phyloP scores from a whole-genome alignment of 2,113 vertebrate genomes.

The Embiotoca jacksoni region DNA sequence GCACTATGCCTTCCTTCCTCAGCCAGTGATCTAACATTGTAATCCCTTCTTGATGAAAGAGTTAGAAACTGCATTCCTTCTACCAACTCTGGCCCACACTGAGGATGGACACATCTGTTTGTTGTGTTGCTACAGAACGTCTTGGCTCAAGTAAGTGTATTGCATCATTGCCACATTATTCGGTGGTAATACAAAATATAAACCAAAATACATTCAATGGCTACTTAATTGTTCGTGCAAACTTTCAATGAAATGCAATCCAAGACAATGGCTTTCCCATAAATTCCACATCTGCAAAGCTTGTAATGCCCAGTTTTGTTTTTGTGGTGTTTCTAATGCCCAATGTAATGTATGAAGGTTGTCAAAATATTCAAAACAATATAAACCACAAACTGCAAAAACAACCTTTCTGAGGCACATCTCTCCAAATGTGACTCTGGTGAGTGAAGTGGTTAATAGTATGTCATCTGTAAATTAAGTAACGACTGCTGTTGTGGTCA shows the following conservation, averaged over 20 bases:
- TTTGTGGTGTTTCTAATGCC: constrained; percentile 1
- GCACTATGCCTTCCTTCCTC: constrained; percentile 46
- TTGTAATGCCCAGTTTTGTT: constrained; percentile 1
- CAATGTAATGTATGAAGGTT: not conserved
- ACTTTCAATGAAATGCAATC: not conserved
- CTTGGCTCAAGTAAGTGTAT: not conserved
- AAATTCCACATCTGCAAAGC: not conserved
- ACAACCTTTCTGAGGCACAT: too few relatives aligned
- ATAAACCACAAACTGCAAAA: not conserved
- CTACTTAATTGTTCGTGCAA: not conserved
- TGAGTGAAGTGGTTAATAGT: too few relatives aligned
- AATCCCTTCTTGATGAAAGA: constrained; percentile 54
- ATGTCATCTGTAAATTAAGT: too few relatives aligned
- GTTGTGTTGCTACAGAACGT: constrained; percentile 9
- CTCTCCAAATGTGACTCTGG: too few relatives aligned
- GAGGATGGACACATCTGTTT: constrained; percentile 20
- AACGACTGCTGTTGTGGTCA: too few relatives aligned
- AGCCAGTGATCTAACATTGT: constrained; percentile 51
- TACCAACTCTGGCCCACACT: not conserved
- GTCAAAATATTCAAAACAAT: not conserved
- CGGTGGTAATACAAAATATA: not conserved
- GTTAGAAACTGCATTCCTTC: constrained; percentile 30
- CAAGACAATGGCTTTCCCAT: not conserved
- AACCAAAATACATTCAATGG: too few relatives aligned
- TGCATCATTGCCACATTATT: not conserved